Percentiles rank a stretch among this genome's conserved stretches.
Conservation (phyloP, 2,113 vertebrate species). For the Tiliqua scincoides region DNA sequence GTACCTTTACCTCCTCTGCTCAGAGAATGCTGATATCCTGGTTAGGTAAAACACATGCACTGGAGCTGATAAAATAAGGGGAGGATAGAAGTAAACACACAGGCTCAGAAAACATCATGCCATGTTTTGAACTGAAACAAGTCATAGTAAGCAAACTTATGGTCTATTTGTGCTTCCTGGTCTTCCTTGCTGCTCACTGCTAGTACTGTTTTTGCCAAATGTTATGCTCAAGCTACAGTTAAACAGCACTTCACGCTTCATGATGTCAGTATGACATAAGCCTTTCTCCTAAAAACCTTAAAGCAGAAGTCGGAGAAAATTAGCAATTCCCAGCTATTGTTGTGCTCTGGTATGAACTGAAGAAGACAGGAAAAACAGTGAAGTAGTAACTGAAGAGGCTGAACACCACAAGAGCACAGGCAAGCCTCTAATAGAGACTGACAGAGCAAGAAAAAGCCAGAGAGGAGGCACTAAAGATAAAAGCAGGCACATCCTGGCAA, state of each 20-base stretch:
- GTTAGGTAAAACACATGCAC: too few relatives aligned
- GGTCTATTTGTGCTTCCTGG: background rate
- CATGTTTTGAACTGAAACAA: too few relatives aligned
- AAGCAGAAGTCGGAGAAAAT: background rate
- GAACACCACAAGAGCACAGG: background rate
- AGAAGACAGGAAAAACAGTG: background rate
- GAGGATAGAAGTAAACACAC: too few relatives aligned
- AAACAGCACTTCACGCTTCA: background rate
- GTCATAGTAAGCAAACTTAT: too few relatives aligned
- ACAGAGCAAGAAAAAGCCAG: background rate
- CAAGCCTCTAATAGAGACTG: background rate
- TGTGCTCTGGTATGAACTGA: background rate
- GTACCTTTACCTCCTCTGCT: too few relatives aligned
- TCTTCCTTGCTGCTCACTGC: background rate
- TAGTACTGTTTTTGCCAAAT: background rate
- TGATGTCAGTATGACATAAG: background rate
- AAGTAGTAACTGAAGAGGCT: too few relatives aligned
- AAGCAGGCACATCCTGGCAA: background rate
- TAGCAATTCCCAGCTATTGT: background rate
- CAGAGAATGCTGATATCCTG: too few relatives aligned
- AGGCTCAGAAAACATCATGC: too few relatives aligned
- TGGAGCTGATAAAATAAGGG: too few relatives aligned
- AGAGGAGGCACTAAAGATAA: background rate
- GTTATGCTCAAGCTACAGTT: background rate
- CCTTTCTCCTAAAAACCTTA: background rate